Conservation (phyloP, 2,113 vertebrate genomes). For the Ondatra zibethicus region DNA sequence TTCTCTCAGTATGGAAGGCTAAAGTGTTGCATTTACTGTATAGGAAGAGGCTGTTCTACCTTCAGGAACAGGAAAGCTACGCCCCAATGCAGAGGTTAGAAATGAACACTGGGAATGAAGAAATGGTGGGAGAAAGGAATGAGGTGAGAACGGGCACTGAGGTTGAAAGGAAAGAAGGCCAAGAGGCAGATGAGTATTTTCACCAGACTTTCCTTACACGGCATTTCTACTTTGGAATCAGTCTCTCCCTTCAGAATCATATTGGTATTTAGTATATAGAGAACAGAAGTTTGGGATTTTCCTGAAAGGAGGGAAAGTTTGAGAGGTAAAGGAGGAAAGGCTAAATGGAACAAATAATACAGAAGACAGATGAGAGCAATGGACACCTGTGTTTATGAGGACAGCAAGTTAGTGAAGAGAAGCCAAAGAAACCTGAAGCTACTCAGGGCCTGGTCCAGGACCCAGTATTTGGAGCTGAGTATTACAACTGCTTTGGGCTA, state of each 20-base stretch:
- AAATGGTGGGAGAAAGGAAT: not conserved
- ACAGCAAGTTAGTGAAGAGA: not conserved
- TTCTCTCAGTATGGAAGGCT: not conserved
- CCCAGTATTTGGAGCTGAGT: not conserved
- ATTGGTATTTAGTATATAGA: not conserved
- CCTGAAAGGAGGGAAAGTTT: not conserved
- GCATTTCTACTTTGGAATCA: conserved; percentile 3
- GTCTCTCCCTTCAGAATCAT: conserved; percentile 3
- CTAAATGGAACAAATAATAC: not conserved
- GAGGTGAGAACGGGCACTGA: not conserved
- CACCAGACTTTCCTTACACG: not conserved
- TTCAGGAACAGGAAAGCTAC: not conserved
- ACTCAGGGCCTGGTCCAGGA: not conserved
- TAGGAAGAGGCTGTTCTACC: not conserved
- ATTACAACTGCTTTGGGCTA: not conserved
- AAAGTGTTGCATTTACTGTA: not conserved
- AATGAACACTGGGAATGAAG: not conserved
- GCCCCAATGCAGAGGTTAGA: not conserved
- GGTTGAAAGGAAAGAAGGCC: not conserved
- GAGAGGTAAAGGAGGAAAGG: not conserved
- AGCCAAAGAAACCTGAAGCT: not conserved
- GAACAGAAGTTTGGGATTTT: not conserved
- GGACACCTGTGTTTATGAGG: not conserved
- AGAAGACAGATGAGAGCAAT: not conserved
- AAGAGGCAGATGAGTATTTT: not conserved